Evolutionary conservation across 2,797 vertebrate species (phyloP), one percentile per base, ranked within the genome.

Genomic region (Pseudochaenichthys georgianus): DNA sequence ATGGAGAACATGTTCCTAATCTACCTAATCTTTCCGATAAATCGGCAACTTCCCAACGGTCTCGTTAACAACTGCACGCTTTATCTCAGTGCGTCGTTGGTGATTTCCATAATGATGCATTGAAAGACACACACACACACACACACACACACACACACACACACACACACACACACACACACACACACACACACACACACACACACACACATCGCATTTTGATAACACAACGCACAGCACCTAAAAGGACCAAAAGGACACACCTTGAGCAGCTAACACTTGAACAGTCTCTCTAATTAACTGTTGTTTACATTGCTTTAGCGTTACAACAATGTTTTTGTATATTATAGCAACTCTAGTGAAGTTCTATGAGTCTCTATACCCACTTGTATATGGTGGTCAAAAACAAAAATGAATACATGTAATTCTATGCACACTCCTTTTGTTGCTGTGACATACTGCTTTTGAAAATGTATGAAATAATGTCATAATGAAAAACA

Each of bases 81-180:
- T 23, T 78, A 60, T 78, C 43, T 16, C 19, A 52, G 41, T 55
- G 62, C 2, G 12, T 21, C 61, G 50, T 42, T 75, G 69, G 47
- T 57, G 54, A 83, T 89, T 87, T 88, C 42, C 81, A 84, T 87
- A 86, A 81, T 75, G 67, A 77, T 69, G 70, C 42, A 31, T 69
- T 55, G 65, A 59, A 52, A 67, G 65, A 21, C 51, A 52, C 58
- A 50, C 11, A 68, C 13, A 41, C 47, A 34, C 34, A 34, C 6
- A 38, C 34, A 34, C 34, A 34, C 34, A 38, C 21, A 34, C 50
- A 45, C 21, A 48, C 59, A 58, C n/a, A 23, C 23, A 52, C 10
- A 50, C 47, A 53, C 51, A 34, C 51, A 21, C 46, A 62, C 61
- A 53, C 58, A 41, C 42, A 64, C 55, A 52, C 17, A 58, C 16